Percentiles rank a stretch among this genome's conserved stretches.
Conservation (phyloP, 2,113 vertebrate species). For the Microcebus jonahi region DNA sequence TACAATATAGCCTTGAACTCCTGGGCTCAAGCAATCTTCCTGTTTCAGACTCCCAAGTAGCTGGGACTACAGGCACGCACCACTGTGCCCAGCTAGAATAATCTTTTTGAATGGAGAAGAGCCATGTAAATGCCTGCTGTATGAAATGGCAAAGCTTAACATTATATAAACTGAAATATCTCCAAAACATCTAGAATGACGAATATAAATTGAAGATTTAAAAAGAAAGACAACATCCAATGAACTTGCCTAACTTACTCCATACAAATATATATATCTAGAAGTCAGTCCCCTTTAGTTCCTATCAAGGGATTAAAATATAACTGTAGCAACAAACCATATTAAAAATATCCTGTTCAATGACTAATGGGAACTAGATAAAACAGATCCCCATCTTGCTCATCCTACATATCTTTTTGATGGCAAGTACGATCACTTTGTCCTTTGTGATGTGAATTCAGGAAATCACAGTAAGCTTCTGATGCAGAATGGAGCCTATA, state of each 20-base stretch:
- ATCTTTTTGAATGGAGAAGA: not conserved
- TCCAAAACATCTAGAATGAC: not conserved
- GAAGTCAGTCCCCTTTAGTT: not conserved
- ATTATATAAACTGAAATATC: not conserved
- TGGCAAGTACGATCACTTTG: constrained; percentile 12
- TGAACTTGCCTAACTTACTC: not conserved
- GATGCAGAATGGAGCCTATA: constrained; percentile 33
- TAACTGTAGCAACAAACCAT: not conserved
- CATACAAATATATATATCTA: not conserved
- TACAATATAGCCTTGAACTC: not conserved
- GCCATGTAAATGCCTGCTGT: not conserved
- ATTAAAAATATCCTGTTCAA: constrained; percentile 73
- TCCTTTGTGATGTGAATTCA: constrained; percentile 18
- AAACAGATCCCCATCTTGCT: not conserved
- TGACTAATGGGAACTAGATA: constrained; percentile 75
- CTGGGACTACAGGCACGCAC: not conserved
- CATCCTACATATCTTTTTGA: not conserved
- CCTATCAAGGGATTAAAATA: not conserved
- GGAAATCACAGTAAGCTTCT: constrained; percentile 52
- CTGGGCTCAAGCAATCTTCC: not conserved
- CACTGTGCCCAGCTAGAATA: not conserved
- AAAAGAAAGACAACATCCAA: not conserved
- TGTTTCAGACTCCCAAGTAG: not conserved
- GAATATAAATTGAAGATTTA: not conserved
- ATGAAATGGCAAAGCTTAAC: not conserved